Evolutionary conservation across 2,888 invertebrate genomes (phyloP), one percentile per base, ranked within the genome.

Genomic region (Cremastobaeus sp.): DNA sequence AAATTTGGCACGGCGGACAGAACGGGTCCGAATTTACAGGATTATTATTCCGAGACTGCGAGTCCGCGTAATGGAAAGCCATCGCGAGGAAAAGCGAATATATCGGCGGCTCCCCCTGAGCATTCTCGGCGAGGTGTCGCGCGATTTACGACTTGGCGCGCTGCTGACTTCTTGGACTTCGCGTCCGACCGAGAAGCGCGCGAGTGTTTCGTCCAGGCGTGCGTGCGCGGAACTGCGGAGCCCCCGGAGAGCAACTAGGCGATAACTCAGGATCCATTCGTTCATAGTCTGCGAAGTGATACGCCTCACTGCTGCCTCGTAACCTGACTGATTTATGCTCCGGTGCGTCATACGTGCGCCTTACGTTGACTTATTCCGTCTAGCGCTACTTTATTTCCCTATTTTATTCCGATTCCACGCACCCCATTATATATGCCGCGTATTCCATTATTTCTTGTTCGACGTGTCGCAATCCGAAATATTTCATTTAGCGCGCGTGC

Each of bases 181-280:
- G 69, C 70, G 59, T 50, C 54, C 48, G 50, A 39, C 41, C 64
- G 41, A 43, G 48, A 20, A 57, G 20, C 25, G 18, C 3, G 25
- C 32, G 21, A 18, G 55, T 57, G 68, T 68, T 57, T 48, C 35
- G 30, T 15, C 45, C 35, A 39, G 34, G 35, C 54, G 21, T 37
- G 43, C 43, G 34, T 34, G 48, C 45, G 21, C 14, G 43, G 30
- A 39, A 50, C 57, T 54, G 35, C 68, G 25, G 66, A 47, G 69
- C 73, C 77, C 71, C 72, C 73, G 68, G 77, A 74, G 77, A 54
- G 64, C 74, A 68, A 76, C 71, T 73, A 74, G 74, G 79, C 83
- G 78, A 84, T 84, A 84, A 84, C 81, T 84, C 82, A 83, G 79
- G 80, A 71, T 79, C 77, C 76, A 83, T 83, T 81, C 82, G 82